Evolutionary conservation across 1,140 invertebrate species (phyloP).

Genomic region (Chrysomallon squamiferum): DNA sequence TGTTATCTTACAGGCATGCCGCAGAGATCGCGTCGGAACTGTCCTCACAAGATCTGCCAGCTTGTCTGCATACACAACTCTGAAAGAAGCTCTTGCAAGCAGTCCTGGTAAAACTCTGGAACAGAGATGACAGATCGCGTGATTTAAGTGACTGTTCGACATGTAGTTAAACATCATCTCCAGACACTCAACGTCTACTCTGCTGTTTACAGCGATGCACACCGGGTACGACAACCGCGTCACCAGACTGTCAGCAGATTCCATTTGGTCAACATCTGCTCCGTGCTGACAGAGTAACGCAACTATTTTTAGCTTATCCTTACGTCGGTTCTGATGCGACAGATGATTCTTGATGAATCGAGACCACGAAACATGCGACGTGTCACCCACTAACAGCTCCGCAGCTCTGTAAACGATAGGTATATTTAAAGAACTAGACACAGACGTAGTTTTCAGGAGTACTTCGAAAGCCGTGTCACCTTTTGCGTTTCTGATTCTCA

Average conservation of each 20-base stretch:
- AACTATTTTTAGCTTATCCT: not conserved
- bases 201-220: not conserved
- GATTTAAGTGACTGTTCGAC: not conserved
- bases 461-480: no score
- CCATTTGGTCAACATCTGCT: no score
- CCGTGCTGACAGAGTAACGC: not conserved
- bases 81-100: not conserved
- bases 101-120: not conserved
- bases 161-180: not conserved
- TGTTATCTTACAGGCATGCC: conserved; percentile 5
- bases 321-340: not conserved
- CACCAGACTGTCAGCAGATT: no score
- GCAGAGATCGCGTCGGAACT: conserved; percentile 3
- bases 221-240: no score
- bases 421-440: not conserved
- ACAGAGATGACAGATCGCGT: not conserved
- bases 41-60: not conserved
- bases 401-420: not conserved
- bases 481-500: not conserved
- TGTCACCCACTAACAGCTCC: not conserved
- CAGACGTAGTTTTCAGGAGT: no score
- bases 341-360: not conserved
- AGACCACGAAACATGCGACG: not conserved
- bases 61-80: not conserved
- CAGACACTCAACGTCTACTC: not conserved